Evolutionary conservation across 1,140 invertebrate species (phyloP), one percentile per base, ranked within the genome.

Genomic region (Phymastichus coffea): DNA sequence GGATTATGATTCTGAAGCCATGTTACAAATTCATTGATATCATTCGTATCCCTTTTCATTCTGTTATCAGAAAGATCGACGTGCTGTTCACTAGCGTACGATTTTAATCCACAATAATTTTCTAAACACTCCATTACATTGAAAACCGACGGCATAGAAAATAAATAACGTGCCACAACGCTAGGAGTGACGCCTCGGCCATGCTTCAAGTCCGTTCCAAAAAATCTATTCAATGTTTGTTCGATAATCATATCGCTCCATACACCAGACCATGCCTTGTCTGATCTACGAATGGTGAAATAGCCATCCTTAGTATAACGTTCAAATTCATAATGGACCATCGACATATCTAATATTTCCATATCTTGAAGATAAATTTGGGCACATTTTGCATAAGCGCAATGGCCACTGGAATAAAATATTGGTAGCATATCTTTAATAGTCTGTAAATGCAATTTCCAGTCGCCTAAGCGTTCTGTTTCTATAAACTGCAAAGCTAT

Each of bases 241-340:
- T 76, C 68, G 41, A 76, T 75, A 4, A 63, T 65, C 69, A 76
- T 71, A 57, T 79, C 75, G 8, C 69, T 53, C 64, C 71, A 80
- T 8, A 76, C 62, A 7, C 79, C 79, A 56, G 64, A 71, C 71
- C 76, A 78, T 55, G 66, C 72, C 61, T 70, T 75, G 48, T 80
- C 68, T 51, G 65, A 63, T 58, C 66, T 61, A 35, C 66, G 53
- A 35, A 71, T 66, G 15, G 70, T 74, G 54, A 73, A 75, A 48
- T 57, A 68, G 26, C 59, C 66, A 57, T 66, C 44, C 37, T 33
- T 53, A 25, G 62, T 69, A 53, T 71, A 76, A 54, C 68, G 66
- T 28, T 68, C 15, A 51, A 62, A 72, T 58, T 73, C 71, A 37
- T 52, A 38, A 38, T 60, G 62, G 64, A 70, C 51, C 33, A 75